These are phyloP conservation scores for Lasioglossum zephyrum DNA, from an alignment of 2,888 invertebrate genomes.

Conservation along the genomic window DNA sequence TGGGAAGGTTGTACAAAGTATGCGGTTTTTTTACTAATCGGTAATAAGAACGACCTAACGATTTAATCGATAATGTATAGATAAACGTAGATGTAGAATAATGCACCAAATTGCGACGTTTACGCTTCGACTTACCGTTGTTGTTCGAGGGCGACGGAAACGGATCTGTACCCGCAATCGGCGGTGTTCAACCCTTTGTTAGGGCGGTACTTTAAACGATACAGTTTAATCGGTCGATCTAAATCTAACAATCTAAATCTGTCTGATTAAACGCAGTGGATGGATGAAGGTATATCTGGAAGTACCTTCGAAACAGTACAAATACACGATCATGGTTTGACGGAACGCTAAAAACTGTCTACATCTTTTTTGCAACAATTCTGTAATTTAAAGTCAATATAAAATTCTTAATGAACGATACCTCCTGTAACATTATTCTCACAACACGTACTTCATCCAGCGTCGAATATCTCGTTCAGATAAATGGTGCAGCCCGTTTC, in stretches of 20 bases:
- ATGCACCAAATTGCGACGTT: slow-evolving; percentile 11
- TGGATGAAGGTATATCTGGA: neutral
- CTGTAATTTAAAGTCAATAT: neutral
- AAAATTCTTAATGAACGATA: neutral
- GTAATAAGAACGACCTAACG: slow-evolving; percentile 23
- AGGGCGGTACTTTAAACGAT: neutral
- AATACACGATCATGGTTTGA: neutral
- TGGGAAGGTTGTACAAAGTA: slow-evolving; percentile 31
- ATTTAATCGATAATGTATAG: slow-evolving; percentile 17
- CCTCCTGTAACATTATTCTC: neutral
- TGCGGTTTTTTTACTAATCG: slow-evolving; percentile 29
- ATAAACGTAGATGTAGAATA: slow-evolving; percentile 14
- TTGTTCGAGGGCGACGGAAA: neutral
- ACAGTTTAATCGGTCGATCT: neutral
- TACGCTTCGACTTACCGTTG: slow-evolving; percentile 3
- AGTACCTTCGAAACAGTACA: slow-evolving; percentile 1
- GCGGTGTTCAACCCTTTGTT: neutral
- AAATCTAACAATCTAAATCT: neutral
- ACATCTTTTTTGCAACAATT: neutral
- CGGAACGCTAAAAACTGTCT: neutral
- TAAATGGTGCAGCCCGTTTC: slow-evolving; percentile 10
- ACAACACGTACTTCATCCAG: neutral
- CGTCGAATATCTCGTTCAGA: neutral
- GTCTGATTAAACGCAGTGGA: neutral
- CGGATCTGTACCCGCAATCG: neutral